Percentiles rank a stretch among this genome's conserved stretches.
Conservation (phyloP, 2,888 invertebrate species). For the Troides helena region DNA sequence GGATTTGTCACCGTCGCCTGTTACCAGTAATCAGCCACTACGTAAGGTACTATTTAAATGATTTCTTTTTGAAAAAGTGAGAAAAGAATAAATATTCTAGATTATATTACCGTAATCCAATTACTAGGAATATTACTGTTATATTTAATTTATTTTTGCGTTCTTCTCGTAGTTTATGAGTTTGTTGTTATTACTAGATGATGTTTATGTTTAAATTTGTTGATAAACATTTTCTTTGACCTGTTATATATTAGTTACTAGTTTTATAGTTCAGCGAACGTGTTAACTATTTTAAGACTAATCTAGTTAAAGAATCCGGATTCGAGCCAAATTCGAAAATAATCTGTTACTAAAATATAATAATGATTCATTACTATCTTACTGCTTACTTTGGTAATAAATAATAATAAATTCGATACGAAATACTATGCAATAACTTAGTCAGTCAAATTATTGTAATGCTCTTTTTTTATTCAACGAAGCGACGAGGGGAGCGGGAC, state of each 20-base stretch:
- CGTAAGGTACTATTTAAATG: no score
- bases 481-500: no score
- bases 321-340: not conserved
- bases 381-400: not conserved
- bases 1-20: not conserved
- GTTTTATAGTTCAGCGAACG: conserved; percentile 3
- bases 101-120: not conserved
- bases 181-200: no score
- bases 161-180: not conserved
- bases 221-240: conserved; percentile 11
- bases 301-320: conserved; percentile 5
- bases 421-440: no score
- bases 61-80: not conserved
- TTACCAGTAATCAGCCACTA: not conserved
- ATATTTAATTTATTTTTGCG: not conserved
- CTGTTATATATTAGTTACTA: not conserved
- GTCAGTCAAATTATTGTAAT: no score
- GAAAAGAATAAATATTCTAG: not conserved
- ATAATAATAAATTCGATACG: no score
- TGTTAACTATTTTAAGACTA: conserved; percentile 6
- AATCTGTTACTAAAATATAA: not conserved
- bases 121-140: not conserved
- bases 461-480: no score
- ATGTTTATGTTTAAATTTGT: not conserved
- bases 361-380: not conserved